A percentile compares a stretch with the other conserved stretches of the same genome.
Conservation (phyloP, 2,797 vertebrate genomes). For the Enteromius anoplus region DNA sequence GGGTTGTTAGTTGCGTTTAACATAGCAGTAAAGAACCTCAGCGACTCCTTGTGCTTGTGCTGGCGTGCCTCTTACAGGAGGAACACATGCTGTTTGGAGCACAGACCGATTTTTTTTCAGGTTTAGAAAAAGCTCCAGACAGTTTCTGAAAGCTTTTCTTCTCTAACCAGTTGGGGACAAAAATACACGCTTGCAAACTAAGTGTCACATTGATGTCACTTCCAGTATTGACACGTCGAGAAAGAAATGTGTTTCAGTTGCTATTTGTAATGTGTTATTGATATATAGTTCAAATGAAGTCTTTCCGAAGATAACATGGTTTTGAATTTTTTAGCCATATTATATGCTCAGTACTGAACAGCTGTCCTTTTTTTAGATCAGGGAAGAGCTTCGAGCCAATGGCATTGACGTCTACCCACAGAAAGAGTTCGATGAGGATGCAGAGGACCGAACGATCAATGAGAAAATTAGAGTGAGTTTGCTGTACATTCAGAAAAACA, state of each 20-base stretch:
- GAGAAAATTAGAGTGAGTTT: constrained; percentile 92
- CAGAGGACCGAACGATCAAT: constrained; percentile 91
- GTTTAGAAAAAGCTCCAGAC: neutral
- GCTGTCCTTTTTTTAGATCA: constrained; percentile 78
- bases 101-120: constrained; percentile 1
- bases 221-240: constrained; percentile 17
- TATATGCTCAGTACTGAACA: neutral
- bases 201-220: constrained; percentile 22
- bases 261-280: neutral
- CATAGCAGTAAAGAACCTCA: constrained; percentile 15
- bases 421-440: constrained; percentile 95
- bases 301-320: neutral
- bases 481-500: constrained; percentile 53
- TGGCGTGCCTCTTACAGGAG: constrained; percentile 20
- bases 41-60: constrained; percentile 19
- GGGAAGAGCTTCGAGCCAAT: constrained; percentile 90
- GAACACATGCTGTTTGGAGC: neutral
- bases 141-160: constrained; percentile 18
- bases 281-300: neutral
- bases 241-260: neutral
- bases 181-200: neutral
- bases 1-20: constrained; percentile 13
- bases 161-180: neutral
- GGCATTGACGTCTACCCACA: constrained; percentile 96
- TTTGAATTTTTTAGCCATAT: neutral